Percentiles rank a stretch among this genome's conserved stretches.
Evolutionary conservation across 2,113 vertebrate species (phyloP).

Genomic region (Leptobrachium leishanense): DNA sequence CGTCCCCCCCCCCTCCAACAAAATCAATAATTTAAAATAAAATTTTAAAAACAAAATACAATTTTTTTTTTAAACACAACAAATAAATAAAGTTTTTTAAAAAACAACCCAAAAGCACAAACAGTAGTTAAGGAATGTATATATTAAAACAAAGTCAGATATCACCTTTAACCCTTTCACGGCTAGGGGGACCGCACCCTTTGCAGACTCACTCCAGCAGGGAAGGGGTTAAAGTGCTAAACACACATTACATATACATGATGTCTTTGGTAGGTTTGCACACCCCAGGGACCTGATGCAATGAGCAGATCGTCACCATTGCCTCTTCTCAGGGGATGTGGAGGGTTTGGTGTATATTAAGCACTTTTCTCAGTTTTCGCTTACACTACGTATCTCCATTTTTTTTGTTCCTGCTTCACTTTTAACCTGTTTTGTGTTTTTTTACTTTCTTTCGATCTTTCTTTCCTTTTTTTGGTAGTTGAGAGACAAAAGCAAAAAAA

Average conservation of each 20-base stretch:
- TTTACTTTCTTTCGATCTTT: no score
- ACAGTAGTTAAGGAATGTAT: neutral
- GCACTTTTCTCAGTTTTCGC: neutral
- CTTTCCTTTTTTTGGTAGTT: no score
- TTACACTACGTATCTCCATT: neutral
- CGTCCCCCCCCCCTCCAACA: neutral
- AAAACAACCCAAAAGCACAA: neutral
- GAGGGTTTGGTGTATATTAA: neutral
- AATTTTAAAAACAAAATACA: conserved; percentile 1
- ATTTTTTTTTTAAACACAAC: conserved; percentile 6
- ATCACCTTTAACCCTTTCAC: conserved; percentile 18
- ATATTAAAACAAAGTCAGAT: neutral
- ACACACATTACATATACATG: neutral
- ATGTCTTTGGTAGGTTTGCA: conserved; percentile 3
- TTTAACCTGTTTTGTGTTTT: no score
- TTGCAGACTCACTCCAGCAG: conserved; percentile 8
- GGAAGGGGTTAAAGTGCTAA: conserved; percentile 17
- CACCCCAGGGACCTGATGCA: no score
- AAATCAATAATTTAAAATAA: neutral
- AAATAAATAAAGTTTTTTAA: conserved; percentile 11
- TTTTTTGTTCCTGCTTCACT: no score
- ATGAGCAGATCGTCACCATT: no score
- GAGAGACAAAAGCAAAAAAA: neutral
- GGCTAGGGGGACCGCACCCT: neutral
- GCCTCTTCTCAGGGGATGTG: neutral